A percentile compares a stretch with the other conserved stretches of the same genome.
These are phyloP conservation scores for Rhinophrynus dorsalis DNA, from an alignment of 2,797 vertebrate species.

Conservation along the genomic window DNA sequence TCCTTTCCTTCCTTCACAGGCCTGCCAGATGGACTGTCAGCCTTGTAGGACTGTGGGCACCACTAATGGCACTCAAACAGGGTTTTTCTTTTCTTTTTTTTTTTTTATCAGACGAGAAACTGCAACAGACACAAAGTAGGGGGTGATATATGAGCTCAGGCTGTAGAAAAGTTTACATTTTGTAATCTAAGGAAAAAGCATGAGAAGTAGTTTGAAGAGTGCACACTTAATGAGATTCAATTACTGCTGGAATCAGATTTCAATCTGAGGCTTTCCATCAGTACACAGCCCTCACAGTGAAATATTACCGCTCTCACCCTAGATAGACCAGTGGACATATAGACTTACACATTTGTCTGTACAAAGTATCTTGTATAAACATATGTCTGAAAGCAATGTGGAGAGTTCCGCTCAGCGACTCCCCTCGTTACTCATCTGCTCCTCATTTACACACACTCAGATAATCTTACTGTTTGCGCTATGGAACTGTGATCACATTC, in stretches of 20 bases:
- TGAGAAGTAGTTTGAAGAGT: constrained; percentile 4
- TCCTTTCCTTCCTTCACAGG: too few species aligned
- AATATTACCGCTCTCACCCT: constrained; percentile 13
- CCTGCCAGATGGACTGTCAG: too few species aligned
- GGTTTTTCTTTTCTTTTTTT: too few species aligned
- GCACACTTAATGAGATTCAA: constrained; percentile 4
- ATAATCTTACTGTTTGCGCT: constrained; percentile 25
- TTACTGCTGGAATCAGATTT: constrained; percentile 12
- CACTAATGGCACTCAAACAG: too few species aligned
- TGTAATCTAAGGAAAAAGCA: neutral
- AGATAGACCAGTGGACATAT: constrained; percentile 15
- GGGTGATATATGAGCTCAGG: neutral
- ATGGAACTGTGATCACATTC: constrained; percentile 2
- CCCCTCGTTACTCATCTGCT: neutral
- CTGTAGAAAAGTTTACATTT: neutral
- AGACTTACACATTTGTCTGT: constrained; percentile 10
- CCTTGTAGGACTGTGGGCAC: too few species aligned
- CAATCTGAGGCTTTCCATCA: constrained; percentile 3
- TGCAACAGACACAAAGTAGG: neutral
- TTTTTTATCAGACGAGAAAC: neutral
- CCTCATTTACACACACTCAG: constrained; percentile 3
- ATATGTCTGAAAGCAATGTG: constrained; percentile 14
- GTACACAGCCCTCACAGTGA: constrained; percentile 14
- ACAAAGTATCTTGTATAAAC: constrained; percentile 33
- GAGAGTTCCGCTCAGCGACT: neutral